These are phyloP conservation scores for Andrena haemorrhoa DNA, from an alignment of 2,888 invertebrate species.

Conservation along the genomic window DNA sequence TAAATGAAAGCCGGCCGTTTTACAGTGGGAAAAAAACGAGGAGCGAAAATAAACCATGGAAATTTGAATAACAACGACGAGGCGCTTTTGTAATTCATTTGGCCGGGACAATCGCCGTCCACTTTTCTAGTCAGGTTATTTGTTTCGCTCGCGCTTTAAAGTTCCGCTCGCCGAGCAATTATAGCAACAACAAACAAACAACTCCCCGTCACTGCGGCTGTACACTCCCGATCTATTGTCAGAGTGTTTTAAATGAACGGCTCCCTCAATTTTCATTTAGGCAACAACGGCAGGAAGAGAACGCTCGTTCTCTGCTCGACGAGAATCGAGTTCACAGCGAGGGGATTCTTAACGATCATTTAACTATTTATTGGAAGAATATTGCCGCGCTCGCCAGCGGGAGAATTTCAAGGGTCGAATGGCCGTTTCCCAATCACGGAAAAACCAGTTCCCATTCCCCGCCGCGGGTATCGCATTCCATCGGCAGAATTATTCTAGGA, in stretches of 20 bases:
- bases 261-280: conserved; percentile 4
- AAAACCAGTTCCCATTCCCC: not conserved
- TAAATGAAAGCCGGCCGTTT: conserved; percentile 42
- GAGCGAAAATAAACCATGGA: conserved; percentile 38
- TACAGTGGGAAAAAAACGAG: not conserved
- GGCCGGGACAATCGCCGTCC: conserved; percentile 25
- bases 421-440: not conserved
- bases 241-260: conserved; percentile 4
- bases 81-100: conserved; percentile 54
- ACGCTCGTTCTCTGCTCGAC: not conserved
- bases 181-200: conserved; percentile 34
- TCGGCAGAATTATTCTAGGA: not conserved
- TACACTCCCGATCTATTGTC: not conserved
- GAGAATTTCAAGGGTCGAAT: not conserved
- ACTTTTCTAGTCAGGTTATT: conserved; percentile 40
- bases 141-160: conserved; percentile 34
- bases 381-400: not conserved
- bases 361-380: not conserved
- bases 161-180: conserved; percentile 51
- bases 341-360: not conserved
- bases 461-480: not conserved
- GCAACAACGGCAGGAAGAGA: not conserved
- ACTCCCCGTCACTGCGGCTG: not conserved
- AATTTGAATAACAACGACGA: conserved; percentile 61
- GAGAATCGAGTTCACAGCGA: conserved; percentile 4